Evolutionary conservation across 92 coral and sea anemone genomes (phyloP).

Genomic region (Bergia puertoricense): DNA sequence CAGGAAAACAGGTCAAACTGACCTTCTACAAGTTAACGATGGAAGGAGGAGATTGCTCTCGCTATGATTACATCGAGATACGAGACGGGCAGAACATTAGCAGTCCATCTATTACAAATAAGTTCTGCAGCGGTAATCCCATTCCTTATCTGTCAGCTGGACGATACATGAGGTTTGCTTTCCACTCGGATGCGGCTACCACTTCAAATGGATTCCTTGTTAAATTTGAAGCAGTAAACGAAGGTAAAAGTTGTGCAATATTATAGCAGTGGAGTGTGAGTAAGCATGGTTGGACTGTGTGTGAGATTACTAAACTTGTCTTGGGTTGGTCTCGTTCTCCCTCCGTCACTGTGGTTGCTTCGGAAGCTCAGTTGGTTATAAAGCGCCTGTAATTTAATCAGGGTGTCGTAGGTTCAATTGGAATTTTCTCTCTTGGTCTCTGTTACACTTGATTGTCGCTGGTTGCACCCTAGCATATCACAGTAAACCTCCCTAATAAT

Average conservation of each 20-base stretch:
- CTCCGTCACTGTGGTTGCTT: too few relatives aligned
- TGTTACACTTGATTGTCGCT: too few relatives aligned
- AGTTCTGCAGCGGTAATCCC: not conserved
- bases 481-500: too few relatives aligned
- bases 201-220: not conserved
- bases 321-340: too few relatives aligned
- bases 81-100: not conserved
- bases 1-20: slow-evolving; percentile 5
- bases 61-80: not conserved
- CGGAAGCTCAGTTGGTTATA: too few relatives aligned
- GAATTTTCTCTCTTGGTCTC: too few relatives aligned
- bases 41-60: not conserved
- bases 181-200: not conserved
- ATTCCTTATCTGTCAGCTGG: not conserved
- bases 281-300: too few relatives aligned
- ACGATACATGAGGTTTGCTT: not conserved
- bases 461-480: too few relatives aligned
- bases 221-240: not conserved
- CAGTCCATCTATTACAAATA: not conserved
- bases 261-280: too few relatives aligned
- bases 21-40: not conserved
- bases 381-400: too few relatives aligned
- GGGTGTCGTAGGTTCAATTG: too few relatives aligned
- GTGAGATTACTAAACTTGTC: too few relatives aligned
- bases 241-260: not conserved